Base-by-base conservation (phyloP, 92 coral and sea anemone species). In the Epizoanthus fatuus region DNA sequence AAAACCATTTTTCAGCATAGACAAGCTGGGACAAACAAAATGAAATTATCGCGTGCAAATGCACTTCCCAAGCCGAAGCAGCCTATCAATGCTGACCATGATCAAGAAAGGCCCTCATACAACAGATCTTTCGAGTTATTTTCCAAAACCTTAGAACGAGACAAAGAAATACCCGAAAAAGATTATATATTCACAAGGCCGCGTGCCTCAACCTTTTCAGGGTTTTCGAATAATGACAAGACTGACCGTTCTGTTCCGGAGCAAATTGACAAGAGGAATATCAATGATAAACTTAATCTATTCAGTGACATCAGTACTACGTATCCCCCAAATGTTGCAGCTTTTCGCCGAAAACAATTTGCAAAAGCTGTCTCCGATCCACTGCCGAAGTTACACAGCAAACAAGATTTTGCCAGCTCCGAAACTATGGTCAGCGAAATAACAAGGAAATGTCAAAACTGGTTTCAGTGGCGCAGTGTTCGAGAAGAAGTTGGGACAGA, bases 271-370 rank as follows among this genome's bases (percentile, higher is more conserved):
- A 42, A 15, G 7, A 9, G 45, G 40, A 53, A 32, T 4, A 29
- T 6, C 3, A 12, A 72, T 11, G 63, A 25, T 14, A 22, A 29
- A 29, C 63, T 65, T n/a, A 42, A 65, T 65, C 37, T n/a, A 13
- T 65, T 35, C 17, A 7, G 14, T 25, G 25, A 53, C 38, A 16
- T 10, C 12, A 1, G 42, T 52, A 17, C 9, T 51, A 12, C 4
- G 5, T 13, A 12, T 74, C 10, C 14, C 54, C 63, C 37, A 51
- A 52, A 55, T 15, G 29, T 7, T 3, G 51, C 64, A 13, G 56
- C 64, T 52, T 74, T 51, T 35, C 79, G 79, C 79, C 47, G 64
- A 9, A 74, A 53, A 6, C 79, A 53, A 3, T 35, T 74, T 54
- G 37, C 40, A 12, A 74, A 54, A 45, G 54, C 79, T 29, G 35